Evolutionary conservation across 2,113 vertebrate genomes (phyloP).

Genomic region (Proteles cristata): DNA sequence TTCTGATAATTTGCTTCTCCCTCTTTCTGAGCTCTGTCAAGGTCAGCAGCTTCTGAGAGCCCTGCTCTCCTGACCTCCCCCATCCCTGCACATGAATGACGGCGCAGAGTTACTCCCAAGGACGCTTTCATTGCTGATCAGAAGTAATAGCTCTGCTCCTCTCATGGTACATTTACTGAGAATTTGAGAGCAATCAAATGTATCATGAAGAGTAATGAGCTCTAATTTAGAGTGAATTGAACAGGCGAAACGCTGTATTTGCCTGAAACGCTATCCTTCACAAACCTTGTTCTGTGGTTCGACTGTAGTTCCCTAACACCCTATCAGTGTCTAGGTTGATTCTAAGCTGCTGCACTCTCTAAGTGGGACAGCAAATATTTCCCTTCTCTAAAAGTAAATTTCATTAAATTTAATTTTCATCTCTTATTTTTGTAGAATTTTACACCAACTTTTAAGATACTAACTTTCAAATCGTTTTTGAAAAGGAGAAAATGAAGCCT

Average conservation of each 20-base stretch:
- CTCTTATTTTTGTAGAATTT: not conserved
- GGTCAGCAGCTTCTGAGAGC: not conserved
- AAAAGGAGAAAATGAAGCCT: not conserved
- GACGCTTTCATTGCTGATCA: not conserved
- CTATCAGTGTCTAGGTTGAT: not conserved
- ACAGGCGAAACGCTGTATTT: not conserved
- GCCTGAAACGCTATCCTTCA: not conserved
- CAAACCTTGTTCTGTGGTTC: not conserved
- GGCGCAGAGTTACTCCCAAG: not conserved
- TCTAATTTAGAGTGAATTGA: slow-evolving; percentile 28
- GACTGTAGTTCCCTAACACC: not conserved
- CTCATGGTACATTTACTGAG: slow-evolving; percentile 46
- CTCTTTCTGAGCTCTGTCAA: not conserved
- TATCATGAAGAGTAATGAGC: slow-evolving; percentile 33
- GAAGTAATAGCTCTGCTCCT: not conserved
- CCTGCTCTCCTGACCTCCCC: not conserved
- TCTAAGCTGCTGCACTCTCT: not conserved
- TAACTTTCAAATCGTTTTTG: not conserved
- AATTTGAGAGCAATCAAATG: slow-evolving; percentile 52
- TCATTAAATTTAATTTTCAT: slow-evolving; percentile 22
- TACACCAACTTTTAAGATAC: not conserved
- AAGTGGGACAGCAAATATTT: not conserved
- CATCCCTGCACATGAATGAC: not conserved
- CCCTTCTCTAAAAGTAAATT: not conserved
- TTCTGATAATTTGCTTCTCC: not conserved